Evolutionary conservation across 2,888 invertebrate genomes (phyloP).

Genomic region (Sesia bembeciformis): DNA sequence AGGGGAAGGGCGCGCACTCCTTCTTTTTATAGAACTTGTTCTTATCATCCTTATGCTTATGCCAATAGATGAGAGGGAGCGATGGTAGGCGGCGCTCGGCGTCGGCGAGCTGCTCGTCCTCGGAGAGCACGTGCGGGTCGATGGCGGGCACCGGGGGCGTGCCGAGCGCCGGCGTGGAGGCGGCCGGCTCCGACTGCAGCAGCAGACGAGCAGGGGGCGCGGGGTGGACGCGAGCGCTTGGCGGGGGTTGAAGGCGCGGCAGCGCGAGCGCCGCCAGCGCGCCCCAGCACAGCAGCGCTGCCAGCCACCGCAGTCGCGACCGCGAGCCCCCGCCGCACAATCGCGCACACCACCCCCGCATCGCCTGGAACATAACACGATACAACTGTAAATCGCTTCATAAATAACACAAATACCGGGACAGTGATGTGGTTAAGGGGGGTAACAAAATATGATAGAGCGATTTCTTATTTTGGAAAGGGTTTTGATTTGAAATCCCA

Average conservation of each 20-base stretch:
- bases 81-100: constrained; percentile 87
- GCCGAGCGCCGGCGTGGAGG: constrained; percentile 16
- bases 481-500: too few relatives aligned
- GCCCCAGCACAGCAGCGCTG: constrained; percentile 55
- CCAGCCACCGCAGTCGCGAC: constrained; percentile 51
- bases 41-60: constrained; percentile 85
- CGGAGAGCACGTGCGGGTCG: constrained; percentile 65
- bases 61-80: constrained; percentile 90
- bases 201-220: constrained; percentile 17
- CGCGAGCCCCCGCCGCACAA: constrained; percentile 37
- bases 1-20: constrained; percentile 89
- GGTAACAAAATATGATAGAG: too few relatives aligned
- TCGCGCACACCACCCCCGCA: constrained; percentile 50
- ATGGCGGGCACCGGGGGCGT: constrained; percentile 27
- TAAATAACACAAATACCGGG: too few relatives aligned
- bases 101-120: constrained; percentile 84
- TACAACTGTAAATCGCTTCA: not conserved
- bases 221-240: constrained; percentile 14
- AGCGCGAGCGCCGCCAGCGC: constrained; percentile 46
- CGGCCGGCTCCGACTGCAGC: constrained; percentile 20
- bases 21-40: constrained; percentile 78
- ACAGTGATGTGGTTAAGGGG: too few relatives aligned
- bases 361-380: constrained; percentile 32
- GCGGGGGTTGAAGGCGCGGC: constrained; percentile 39
- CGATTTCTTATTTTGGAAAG: too few relatives aligned